Evolutionary conservation across 2,113 vertebrate genomes (phyloP), one percentile per base, ranked within the genome.

Genomic region (Burhinus bistriatus): DNA sequence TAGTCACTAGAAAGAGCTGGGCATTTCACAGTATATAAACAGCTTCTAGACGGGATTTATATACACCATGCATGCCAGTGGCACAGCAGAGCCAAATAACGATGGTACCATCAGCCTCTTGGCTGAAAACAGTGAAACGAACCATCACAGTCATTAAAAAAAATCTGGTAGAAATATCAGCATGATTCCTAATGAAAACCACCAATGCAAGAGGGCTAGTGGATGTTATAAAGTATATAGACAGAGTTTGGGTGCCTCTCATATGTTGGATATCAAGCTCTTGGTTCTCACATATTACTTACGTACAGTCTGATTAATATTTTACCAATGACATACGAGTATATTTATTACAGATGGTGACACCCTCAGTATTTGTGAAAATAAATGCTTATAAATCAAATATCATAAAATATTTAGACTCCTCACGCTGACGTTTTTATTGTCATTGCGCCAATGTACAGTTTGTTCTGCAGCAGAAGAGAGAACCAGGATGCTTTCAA

Each of bases 371-470:
- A 70, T 92, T 80, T 91, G 34, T 45, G 73, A 49, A 88, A 94
- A 93, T 61, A 76, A 29, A 29, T 72, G 83, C 54, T 94, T 64
- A 54, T 54, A 94, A 95, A 92, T 90, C 32, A 90, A 97, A 85
- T 27, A 47, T 4, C 47, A n/a, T 40, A 51, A 92, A 90, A 90
- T 85, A 94, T 70, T 97, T 92, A 87, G 27, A 87, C n/a, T 42
- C 54, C 72, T 84, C 42, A 51, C 7, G 20, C 27, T 65, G 49
- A 14, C 44, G 12, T 88, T 82, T 69, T 89, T 65, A 29, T 45
- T 88, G 34, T 64, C 83, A 29, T 72, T 54, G 80, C 70, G 57
- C 34, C 91, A 90, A 83, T 0, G 9, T 62, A 42, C 77, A 90
- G 47, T 57, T 93, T 54, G 69, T 84, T 90, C 55, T 80, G 30